phyloP scores from a whole-genome alignment of 2,797 vertebrate genomes.

The Scleropages formosus region DNA sequence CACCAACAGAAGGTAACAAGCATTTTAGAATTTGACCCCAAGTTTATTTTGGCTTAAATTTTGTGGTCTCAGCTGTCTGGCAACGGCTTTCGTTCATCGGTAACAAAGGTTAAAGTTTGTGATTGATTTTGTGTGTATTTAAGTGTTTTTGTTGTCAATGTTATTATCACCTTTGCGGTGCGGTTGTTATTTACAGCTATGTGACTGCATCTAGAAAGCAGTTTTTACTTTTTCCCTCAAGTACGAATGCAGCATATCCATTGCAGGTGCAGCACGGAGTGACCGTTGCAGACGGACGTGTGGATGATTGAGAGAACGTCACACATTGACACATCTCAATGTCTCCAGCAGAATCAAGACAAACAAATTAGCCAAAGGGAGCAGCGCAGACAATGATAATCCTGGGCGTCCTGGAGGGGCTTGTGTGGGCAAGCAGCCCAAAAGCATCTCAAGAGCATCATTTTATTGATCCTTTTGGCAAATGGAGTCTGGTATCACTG shows the following conservation, averaged over 20 bases:
- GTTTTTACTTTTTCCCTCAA: not conserved
- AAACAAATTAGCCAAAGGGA: not conserved
- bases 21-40: not conserved
- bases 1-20: not conserved
- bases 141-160: not conserved
- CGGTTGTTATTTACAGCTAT: not conserved
- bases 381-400: not conserved
- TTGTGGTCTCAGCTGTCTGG: not conserved
- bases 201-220: not conserved
- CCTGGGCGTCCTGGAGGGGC: not conserved
- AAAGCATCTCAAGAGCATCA: slow-evolving; percentile 16
- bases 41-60: not conserved
- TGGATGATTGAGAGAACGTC: not conserved
- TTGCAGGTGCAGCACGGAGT: not conserved
- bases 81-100: not conserved
- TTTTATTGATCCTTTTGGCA: slow-evolving; percentile 16
- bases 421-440: not conserved
- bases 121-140: too few species aligned
- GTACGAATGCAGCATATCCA: not conserved
- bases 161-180: not conserved
- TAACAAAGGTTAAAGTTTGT: too few species aligned
- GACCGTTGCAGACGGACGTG: not conserved
- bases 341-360: not conserved
- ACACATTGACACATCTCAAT: not conserved
- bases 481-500: too few species aligned